Evolutionary conservation across 2,113 vertebrate genomes (phyloP).

Genomic region (Sialia sialis): DNA sequence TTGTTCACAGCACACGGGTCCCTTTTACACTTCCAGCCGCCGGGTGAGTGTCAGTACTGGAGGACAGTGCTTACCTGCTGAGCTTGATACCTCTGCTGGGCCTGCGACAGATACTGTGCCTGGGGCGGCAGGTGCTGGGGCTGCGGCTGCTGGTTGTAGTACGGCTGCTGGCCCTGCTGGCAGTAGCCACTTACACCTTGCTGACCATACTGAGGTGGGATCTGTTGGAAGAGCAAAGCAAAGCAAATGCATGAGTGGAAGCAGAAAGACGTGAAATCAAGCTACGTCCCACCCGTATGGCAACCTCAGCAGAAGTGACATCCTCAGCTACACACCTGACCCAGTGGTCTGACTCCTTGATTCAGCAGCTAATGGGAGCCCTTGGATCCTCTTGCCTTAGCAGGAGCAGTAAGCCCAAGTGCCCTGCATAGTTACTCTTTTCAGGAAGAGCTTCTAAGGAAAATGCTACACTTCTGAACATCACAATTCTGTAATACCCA

Average conservation of each 20-base stretch:
- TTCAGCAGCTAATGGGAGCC: neutral
- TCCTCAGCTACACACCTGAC: neutral
- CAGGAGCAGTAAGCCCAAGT: neutral
- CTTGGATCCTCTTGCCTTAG: neutral
- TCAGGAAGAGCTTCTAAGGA: neutral
- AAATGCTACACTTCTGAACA: neutral
- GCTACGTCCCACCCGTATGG: accelerated
- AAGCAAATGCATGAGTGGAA: slow-evolving; percentile 26
- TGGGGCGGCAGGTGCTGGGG: slow-evolving; percentile 81
- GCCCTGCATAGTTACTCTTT: neutral
- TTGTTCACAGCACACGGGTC: neutral
- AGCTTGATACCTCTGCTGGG: slow-evolving; percentile 84
- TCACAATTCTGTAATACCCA: neutral
- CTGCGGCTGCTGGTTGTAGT: slow-evolving; percentile 92
- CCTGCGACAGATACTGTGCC: slow-evolving; percentile 80
- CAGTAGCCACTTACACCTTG: slow-evolving; percentile 88
- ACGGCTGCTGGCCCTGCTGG: slow-evolving; percentile 89
- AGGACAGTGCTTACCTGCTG: slow-evolving; percentile 82
- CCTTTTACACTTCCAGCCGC: neutral
- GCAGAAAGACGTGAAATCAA: neutral
- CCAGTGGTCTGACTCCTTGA: neutral
- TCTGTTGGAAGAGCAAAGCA: slow-evolving; percentile 79
- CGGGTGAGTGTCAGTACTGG: accelerated
- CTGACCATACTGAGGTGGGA: slow-evolving; percentile 91
- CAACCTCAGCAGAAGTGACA: neutral